Evolutionary conservation across 2,113 vertebrate genomes (phyloP).

Genomic region (Protobothrops flavoviridis): DNA sequence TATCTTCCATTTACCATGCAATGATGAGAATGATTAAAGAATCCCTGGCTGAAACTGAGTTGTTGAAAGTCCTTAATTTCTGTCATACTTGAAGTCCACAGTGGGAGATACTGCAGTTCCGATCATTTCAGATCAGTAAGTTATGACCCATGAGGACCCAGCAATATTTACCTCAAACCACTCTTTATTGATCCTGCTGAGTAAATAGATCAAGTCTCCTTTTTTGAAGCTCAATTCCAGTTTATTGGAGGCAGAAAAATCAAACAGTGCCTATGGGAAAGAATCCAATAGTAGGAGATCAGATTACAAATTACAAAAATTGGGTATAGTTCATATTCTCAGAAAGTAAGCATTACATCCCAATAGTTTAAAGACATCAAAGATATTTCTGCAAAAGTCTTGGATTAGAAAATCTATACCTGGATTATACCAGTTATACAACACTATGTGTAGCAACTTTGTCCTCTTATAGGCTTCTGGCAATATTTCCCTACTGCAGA

Average conservation of each 20-base stretch:
- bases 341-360: not conserved
- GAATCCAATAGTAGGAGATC: not conserved
- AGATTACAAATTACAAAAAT: not conserved
- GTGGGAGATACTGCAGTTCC: not conserved
- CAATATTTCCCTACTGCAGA: not conserved
- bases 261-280: slow-evolving; percentile 83
- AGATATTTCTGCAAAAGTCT: not conserved
- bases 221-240: slow-evolving; percentile 88
- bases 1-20: not conserved
- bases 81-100: not conserved
- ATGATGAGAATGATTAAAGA: not conserved
- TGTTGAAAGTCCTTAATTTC: not conserved
- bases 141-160: not conserved
- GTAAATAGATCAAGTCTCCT: slow-evolving; percentile 92
- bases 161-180: slow-evolving; percentile 88
- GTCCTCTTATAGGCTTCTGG: not conserved
- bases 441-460: not conserved
- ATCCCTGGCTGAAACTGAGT: not conserved
- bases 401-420: no score
- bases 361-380: not conserved
- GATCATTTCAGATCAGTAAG: not conserved
- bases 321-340: not conserved
- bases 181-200: slow-evolving; percentile 89
- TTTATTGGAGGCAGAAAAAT: slow-evolving; percentile 84
- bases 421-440: not conserved